Evolutionary conservation across 2,113 vertebrate genomes (phyloP).

Genomic region (Dissostichus mawsoni): DNA sequence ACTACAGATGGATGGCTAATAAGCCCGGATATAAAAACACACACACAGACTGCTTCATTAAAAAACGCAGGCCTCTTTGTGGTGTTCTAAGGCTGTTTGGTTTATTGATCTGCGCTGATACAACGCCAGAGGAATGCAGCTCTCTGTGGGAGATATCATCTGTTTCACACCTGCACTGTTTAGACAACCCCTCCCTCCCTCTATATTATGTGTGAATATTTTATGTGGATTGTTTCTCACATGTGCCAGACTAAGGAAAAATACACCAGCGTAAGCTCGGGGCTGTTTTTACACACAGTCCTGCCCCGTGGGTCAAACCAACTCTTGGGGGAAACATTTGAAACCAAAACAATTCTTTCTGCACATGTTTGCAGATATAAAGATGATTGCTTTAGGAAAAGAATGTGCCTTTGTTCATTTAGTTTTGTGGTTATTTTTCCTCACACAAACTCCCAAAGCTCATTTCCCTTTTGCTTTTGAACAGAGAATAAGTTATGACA

Average conservation of each 20-base stretch:
- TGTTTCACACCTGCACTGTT: constrained; percentile 54
- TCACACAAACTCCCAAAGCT: constrained; percentile 47
- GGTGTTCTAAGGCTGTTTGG: constrained; percentile 34
- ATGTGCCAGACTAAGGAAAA: constrained; percentile 21
- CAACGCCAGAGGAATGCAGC: constrained; percentile 36
- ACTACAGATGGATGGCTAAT: neutral
- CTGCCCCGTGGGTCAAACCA: constrained; percentile 20
- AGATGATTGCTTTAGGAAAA: constrained; percentile 27
- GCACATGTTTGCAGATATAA: neutral
- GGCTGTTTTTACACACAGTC: constrained; percentile 25
- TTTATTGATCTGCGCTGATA: constrained; percentile 62
- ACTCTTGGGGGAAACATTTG: constrained; percentile 2
- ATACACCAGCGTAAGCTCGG: constrained; percentile 10
- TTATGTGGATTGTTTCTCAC: constrained; percentile 25
- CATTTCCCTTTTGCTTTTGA: constrained; percentile 32
- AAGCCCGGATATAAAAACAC: neutral
- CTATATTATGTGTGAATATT: constrained; percentile 26
- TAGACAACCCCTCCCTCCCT: neutral
- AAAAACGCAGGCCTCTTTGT: neutral
- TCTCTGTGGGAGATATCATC: constrained; percentile 31
- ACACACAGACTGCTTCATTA: neutral
- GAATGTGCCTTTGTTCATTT: constrained; percentile 27
- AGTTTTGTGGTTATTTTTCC: constrained; percentile 44
- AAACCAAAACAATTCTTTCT: constrained; percentile 14
- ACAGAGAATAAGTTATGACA: constrained; percentile 38